These are phyloP conservation scores for Daboia siamensis DNA, from an alignment of 2,113 vertebrate genomes.

Conservation along the genomic window DNA sequence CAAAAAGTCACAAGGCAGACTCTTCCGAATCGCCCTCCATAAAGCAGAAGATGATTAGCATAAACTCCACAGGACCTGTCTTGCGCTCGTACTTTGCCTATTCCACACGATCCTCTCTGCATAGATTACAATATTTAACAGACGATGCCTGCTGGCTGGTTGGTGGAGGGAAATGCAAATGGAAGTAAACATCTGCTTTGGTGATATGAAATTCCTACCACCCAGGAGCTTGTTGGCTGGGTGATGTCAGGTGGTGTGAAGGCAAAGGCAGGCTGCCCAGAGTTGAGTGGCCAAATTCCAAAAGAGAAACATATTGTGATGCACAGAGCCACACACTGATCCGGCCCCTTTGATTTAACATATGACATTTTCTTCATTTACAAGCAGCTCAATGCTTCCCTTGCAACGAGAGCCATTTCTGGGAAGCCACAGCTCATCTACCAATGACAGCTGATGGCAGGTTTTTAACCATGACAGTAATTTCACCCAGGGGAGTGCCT, in stretches of 20 bases:
- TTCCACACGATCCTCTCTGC: slow-evolving; percentile 64
- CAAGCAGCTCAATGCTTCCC: slow-evolving; percentile 36
- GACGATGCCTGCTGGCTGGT: slow-evolving; percentile 58
- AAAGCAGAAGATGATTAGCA: slow-evolving; percentile 61
- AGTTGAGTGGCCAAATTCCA: slow-evolving; percentile 46
- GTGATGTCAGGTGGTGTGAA: slow-evolving; percentile 51
- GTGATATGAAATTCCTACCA: slow-evolving; percentile 63
- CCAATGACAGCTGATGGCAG: neutral
- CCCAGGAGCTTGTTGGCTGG: slow-evolving; percentile 58
- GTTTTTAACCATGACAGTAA: slow-evolving; percentile 27
- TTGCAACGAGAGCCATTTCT: slow-evolving; percentile 39
- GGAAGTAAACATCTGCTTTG: slow-evolving; percentile 63
- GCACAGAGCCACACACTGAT: slow-evolving; percentile 39
- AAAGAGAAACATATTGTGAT: slow-evolving; percentile 48
- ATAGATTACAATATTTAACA: slow-evolving; percentile 72
- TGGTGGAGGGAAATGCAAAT: slow-evolving; percentile 66
- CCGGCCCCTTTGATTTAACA: slow-evolving; percentile 53
- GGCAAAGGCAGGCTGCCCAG: slow-evolving; percentile 47
- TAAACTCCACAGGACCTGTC: slow-evolving; percentile 60
- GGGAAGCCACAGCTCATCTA: slow-evolving; percentile 34
- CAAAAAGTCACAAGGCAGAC: slow-evolving; percentile 41
- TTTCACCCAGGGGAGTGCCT: neutral
- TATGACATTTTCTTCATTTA: slow-evolving; percentile 49
- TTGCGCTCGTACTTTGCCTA: slow-evolving; percentile 59
- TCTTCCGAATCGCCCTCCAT: slow-evolving; percentile 40